These are phyloP conservation scores for Patella depressa DNA, from an alignment of 2,888 invertebrate species.

Conservation along the genomic window DNA sequence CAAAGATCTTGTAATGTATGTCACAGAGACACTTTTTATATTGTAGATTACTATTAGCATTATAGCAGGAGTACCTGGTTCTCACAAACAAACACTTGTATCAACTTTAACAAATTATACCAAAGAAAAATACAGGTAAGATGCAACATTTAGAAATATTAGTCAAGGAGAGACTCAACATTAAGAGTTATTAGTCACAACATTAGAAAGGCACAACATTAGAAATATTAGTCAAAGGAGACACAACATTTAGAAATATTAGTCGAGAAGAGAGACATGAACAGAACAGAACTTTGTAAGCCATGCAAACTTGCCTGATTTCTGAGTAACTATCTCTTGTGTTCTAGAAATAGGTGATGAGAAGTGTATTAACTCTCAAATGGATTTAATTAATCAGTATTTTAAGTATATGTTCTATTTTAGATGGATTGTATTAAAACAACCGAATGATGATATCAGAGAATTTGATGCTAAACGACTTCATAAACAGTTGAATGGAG, in stretches of 20 bases:
- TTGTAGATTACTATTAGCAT: constrained; percentile 64
- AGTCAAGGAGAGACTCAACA: too few species aligned
- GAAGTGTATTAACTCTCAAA: background rate
- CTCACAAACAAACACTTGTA: constrained; percentile 61
- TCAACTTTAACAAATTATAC: constrained; percentile 53
- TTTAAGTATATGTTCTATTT: background rate
- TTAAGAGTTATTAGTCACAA: too few species aligned
- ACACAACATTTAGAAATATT: too few species aligned
- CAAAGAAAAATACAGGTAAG: constrained; percentile 61
- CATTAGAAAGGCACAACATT: too few species aligned
- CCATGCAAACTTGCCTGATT: too few species aligned
- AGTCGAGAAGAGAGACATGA: too few species aligned
- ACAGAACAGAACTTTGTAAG: too few species aligned
- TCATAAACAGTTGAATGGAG: constrained; percentile 54
- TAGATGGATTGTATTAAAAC: constrained; percentile 63
- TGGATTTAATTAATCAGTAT: background rate
- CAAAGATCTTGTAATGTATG: too few species aligned
- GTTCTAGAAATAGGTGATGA: background rate
- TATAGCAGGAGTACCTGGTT: constrained; percentile 63
- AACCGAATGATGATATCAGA: constrained; percentile 47
- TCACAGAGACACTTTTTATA: background rate
- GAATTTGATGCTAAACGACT: constrained; percentile 50
- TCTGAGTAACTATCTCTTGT: background rate
- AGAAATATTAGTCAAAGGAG: too few species aligned
- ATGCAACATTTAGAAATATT: too few species aligned